Conservation (phyloP, 2,113 vertebrate species). For the Sebastes schlegelii region DNA sequence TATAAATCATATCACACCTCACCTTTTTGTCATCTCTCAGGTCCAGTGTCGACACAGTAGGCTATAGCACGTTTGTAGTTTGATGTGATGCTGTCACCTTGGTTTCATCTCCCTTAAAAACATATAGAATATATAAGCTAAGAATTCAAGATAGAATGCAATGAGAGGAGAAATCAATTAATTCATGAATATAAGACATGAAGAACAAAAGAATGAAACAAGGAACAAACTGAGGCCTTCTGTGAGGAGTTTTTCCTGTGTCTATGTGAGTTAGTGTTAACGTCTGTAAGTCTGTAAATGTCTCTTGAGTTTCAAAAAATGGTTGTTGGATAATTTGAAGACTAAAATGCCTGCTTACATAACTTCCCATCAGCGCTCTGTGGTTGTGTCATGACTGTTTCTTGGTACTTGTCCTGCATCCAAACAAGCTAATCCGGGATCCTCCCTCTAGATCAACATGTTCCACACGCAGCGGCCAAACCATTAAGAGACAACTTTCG, state of each 20-base stretch:
- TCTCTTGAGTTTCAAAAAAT: background rate
- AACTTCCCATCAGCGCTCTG: background rate
- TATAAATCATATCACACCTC: too few species aligned
- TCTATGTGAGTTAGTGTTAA: background rate
- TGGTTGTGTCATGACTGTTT: background rate
- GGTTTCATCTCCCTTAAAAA: too few species aligned
- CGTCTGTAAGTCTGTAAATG: background rate
- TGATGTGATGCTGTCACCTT: too few species aligned
- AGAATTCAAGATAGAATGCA: background rate
- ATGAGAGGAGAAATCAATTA: background rate
- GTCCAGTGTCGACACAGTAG: too few species aligned
- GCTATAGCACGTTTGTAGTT: too few species aligned
- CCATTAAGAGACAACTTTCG: too few species aligned
- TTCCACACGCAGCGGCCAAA: slow-evolving; percentile 8
- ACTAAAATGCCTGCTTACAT: background rate
- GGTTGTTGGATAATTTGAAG: background rate
- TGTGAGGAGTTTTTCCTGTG: background rate
- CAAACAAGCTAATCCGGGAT: slow-evolving; percentile 36
- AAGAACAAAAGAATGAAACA: background rate
- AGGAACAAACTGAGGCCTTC: background rate
- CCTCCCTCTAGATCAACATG: slow-evolving; percentile 22
- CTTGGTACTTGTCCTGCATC: slow-evolving; percentile 5
- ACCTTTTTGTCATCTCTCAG: too few species aligned
- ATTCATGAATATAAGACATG: background rate
- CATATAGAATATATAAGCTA: too few species aligned